Evolutionary conservation across 2,888 invertebrate species (phyloP).

Genomic region (Plebejus anna): DNA sequence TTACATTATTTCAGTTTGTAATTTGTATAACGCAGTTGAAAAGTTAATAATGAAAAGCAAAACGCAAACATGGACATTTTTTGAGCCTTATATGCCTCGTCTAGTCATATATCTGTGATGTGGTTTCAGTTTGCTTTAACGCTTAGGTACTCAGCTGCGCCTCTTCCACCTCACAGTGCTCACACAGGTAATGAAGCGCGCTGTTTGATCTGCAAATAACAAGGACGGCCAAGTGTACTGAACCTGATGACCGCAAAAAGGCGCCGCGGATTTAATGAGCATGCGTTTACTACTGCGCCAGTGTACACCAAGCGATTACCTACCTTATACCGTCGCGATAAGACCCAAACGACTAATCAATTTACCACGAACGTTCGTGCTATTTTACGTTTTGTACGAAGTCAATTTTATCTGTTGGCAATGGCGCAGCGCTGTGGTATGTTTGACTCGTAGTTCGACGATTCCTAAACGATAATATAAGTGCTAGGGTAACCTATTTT

Average conservation of each 20-base stretch:
- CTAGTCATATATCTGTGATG: not conserved
- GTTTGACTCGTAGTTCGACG: not conserved
- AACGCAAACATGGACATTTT: not conserved
- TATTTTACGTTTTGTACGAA: constrained; percentile 8
- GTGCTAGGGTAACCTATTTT: not conserved
- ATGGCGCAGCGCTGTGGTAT: constrained; percentile 17
- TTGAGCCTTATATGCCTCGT: not conserved
- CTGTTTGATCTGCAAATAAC: constrained; percentile 16
- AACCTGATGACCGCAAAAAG: constrained; percentile 24
- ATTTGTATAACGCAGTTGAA: not conserved
- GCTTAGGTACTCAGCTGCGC: not conserved
- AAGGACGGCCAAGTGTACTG: constrained; percentile 25
- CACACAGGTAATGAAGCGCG: constrained; percentile 19
- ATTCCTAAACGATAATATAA: not conserved
- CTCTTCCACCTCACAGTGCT: not conserved
- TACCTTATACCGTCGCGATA: not conserved
- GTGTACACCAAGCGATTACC: not conserved
- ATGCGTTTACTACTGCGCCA: constrained; percentile 16
- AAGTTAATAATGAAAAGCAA: not conserved
- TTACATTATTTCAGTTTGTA: not conserved
- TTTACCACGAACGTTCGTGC: not conserved
- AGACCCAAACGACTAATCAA: not conserved
- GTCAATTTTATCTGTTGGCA: constrained; percentile 17
- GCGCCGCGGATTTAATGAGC: constrained; percentile 20
- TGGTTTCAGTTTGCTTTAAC: not conserved